phyloP scores from a whole-genome alignment of 2,888 invertebrate genomes.

The Sisyra nigra region DNA sequence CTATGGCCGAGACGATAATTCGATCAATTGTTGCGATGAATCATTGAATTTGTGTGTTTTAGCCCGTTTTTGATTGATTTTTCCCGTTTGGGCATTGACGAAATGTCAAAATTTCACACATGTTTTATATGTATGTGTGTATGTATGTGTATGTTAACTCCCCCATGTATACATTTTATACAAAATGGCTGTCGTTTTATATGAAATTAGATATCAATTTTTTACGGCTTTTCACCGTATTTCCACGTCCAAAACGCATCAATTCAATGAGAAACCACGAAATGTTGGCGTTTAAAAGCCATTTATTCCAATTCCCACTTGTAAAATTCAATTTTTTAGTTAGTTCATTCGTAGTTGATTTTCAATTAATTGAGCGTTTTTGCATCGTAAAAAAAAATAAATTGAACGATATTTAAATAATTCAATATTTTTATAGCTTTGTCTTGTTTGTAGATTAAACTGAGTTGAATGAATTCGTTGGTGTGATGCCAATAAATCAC shows the following conservation, averaged over 20 bases:
- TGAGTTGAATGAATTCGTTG: background rate
- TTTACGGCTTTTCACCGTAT: background rate
- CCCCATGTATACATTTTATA: constrained; percentile 7
- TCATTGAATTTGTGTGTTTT: background rate
- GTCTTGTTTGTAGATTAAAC: background rate
- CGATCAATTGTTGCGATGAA: background rate
- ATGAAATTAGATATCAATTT: constrained; percentile 3
- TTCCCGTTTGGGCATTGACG: background rate
- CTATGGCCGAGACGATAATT: background rate
- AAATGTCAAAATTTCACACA: constrained; percentile 8
- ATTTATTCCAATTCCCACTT: too few relatives aligned
- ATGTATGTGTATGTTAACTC: constrained; percentile 4
- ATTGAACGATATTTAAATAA: background rate
- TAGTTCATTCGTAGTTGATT: background rate
- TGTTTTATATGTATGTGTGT: constrained; percentile 1
- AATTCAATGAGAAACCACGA: too few relatives aligned
- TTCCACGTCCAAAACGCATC: background rate
- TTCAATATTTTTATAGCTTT: background rate
- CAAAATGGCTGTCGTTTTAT: constrained; percentile 9
- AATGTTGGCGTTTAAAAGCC: too few relatives aligned
- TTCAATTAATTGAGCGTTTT: background rate
- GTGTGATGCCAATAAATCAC: too few relatives aligned
- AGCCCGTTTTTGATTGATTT: background rate
- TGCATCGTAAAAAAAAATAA: background rate
- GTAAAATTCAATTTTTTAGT: background rate